Evolutionary conservation across 2,888 invertebrate genomes (phyloP), one percentile per base, ranked within the genome.

Genomic region (Drosophila fungiperda): DNA sequence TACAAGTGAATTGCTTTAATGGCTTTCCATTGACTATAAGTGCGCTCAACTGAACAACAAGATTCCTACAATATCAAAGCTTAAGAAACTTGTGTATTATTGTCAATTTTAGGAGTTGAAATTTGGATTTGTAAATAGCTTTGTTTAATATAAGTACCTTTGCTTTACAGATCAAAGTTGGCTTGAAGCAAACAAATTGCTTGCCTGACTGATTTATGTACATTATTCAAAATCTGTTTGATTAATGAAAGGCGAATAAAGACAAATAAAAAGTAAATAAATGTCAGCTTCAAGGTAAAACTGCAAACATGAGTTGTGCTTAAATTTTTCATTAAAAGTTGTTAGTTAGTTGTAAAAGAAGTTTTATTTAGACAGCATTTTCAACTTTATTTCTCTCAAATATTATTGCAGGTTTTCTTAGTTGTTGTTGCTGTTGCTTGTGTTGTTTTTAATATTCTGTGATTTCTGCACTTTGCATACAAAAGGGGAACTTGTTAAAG

Each of bases 381-480:
- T 1, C 12, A 42, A 45, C 7, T 20, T 45, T 7, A 4, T 15
- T 7, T 4, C 15, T 45, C 15, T 45, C 8, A 23, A 23, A 15
- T 15, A 45, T 8, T 45, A 45, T 45, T 45, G 15, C 7, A 5
- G 5, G n/a, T n/a, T 9, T 40, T 11, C 8, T n/a, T 26, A 7
- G 49, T 29, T 26, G 26, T 38, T 29, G 9, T 38, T 38, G 38
- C 26, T 15, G 26, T 29, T 38, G 26, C 40, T 55, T 55, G 9
- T 68, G 55, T 54, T 54, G 35, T 5, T 61, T 60, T 49, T 48
- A 32, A 15, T 36, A 57, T 52, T 54, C 59, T 67, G 40, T 60
- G 62, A 71, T 75, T 71, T 60, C 50, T 36, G 23, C 11, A 53
- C 60, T 53, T 68, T 65, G 70, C 66, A 70, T 70, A 61, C 63